Evolutionary conservation across 2,113 vertebrate genomes (phyloP).

Genomic region (Anas platyrhynchos): DNA sequence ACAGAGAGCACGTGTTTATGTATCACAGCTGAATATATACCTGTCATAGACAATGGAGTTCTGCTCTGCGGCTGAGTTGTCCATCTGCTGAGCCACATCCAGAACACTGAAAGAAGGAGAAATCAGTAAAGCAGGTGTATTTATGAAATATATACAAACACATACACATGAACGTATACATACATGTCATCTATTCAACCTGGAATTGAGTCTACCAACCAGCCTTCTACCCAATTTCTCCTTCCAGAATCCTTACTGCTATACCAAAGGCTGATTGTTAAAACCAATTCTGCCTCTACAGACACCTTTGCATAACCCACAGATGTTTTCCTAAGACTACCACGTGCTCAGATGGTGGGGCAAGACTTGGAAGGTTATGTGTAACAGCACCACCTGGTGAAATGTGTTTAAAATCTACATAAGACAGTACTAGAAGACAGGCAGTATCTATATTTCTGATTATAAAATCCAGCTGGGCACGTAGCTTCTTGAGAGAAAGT

Average conservation of each 20-base stretch:
- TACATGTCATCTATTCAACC: background rate
- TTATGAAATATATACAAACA: background rate
- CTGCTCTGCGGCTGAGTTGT: background rate
- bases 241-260: background rate
- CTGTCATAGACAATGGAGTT: background rate
- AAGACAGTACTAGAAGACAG: background rate
- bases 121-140: background rate
- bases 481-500: background rate
- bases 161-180: background rate
- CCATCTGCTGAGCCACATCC: background rate
- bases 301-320: background rate
- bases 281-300: background rate
- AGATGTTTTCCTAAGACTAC: background rate
- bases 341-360: background rate
- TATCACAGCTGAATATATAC: background rate
- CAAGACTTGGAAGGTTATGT: background rate
- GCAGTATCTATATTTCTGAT: background rate
- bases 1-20: background rate
- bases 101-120: background rate
- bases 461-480: background rate
- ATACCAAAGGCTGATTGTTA: background rate
- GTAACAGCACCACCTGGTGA: constrained; percentile 66
- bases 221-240: background rate
- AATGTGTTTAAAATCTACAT: background rate
- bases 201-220: background rate